Conservation (phyloP, 1,140 invertebrate species). For the Drosophila melanica region DNA sequence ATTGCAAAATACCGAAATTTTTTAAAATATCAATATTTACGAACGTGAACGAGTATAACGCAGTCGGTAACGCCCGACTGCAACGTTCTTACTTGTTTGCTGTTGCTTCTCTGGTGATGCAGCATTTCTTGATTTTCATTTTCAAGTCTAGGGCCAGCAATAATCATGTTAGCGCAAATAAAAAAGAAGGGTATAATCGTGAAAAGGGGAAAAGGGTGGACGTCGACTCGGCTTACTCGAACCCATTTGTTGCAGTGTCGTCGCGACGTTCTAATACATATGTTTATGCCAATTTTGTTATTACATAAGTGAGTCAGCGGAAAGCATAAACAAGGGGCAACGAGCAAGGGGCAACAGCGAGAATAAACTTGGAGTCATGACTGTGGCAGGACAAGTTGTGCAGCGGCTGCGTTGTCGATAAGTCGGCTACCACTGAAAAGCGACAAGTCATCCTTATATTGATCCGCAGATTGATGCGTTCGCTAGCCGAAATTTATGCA, state of each 20-base stretch:
- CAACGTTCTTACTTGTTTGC: too few species aligned
- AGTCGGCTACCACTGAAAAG: slow-evolving; percentile 48
- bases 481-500: slow-evolving; percentile 55
- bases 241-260: slow-evolving; percentile 49
- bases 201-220: neutral
- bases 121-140: slow-evolving; percentile 39
- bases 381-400: slow-evolving; percentile 1
- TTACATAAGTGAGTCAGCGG: slow-evolving; percentile 80
- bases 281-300: slow-evolving; percentile 80
- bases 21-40: too few species aligned
- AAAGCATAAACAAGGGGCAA: slow-evolving; percentile 18
- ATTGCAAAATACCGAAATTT: too few species aligned
- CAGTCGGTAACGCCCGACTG: too few species aligned
- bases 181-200: slow-evolving; percentile 35
- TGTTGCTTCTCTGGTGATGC: slow-evolving; percentile 31
- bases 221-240: slow-evolving; percentile 2
- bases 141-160: too few species aligned
- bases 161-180: too few species aligned
- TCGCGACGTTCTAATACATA: slow-evolving; percentile 64
- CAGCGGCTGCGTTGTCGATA: slow-evolving; percentile 28
- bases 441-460: slow-evolving; percentile 73
- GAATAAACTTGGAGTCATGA: slow-evolving; percentile 9
- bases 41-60: too few species aligned
- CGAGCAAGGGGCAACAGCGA: neutral
- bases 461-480: slow-evolving; percentile 59